phyloP scores from a whole-genome alignment of 1,140 invertebrate genomes.

The Dreissena polymorpha region DNA sequence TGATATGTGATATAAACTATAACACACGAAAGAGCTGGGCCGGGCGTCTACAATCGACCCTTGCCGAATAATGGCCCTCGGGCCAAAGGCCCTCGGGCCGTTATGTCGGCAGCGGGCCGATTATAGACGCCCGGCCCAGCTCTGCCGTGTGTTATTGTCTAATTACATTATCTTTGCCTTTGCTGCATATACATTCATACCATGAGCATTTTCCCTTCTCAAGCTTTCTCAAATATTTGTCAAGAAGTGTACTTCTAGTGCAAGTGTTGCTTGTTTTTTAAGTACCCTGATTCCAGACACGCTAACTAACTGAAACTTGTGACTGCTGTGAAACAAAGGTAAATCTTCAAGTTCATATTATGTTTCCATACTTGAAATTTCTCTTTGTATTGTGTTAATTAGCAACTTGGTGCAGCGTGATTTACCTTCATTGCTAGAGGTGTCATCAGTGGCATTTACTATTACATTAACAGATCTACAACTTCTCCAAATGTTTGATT shows the following conservation, averaged over 20 bases:
- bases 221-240: constrained; percentile 37
- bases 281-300: constrained; percentile 43
- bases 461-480: constrained; percentile 38
- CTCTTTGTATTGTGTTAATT: constrained; percentile 52
- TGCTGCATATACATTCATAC: constrained; percentile 36
- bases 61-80: constrained; percentile 43
- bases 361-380: constrained; percentile 48
- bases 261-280: constrained; percentile 12
- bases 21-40: constrained; percentile 41
- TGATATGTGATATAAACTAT: no score
- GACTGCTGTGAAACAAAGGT: constrained; percentile 43
- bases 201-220: constrained; percentile 10
- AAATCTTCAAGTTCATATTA: constrained; percentile 52
- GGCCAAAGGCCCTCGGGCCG: no score
- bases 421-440: not conserved
- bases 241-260: constrained; percentile 42
- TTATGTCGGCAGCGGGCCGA: no score
- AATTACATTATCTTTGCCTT: constrained; percentile 45
- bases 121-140: no score
- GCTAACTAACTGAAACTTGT: constrained; percentile 54
- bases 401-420: constrained; percentile 51
- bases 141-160: no score
- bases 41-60: not conserved
- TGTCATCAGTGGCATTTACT: constrained; percentile 1
- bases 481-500: constrained; percentile 32